phyloP scores from a whole-genome alignment of 2,888 invertebrate species.

The Pterostichus niger region DNA sequence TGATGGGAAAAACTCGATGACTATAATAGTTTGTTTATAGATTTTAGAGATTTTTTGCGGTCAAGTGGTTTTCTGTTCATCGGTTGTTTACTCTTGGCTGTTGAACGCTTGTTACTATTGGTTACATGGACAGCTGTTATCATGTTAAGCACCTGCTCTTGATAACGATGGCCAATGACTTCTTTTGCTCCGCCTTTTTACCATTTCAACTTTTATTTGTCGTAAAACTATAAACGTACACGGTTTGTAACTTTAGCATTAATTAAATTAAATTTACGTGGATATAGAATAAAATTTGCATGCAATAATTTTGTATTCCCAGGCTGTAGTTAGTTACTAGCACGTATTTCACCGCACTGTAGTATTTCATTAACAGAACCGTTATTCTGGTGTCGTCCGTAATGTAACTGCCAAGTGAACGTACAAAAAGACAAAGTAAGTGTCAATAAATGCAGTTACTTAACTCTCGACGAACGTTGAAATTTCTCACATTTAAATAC shows the following conservation, averaged over 20 bases:
- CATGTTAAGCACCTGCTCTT: constrained; percentile 53
- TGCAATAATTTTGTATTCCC: constrained; percentile 37
- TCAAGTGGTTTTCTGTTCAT: not conserved
- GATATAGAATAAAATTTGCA: constrained; percentile 34
- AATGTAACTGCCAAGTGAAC: constrained; percentile 42
- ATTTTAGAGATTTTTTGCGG: constrained; percentile 12
- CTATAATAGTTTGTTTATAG: constrained; percentile 20
- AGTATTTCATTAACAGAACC: constrained; percentile 46
- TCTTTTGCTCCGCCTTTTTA: constrained; percentile 58
- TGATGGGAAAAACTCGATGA: constrained; percentile 43
- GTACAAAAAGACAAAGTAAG: constrained; percentile 54
- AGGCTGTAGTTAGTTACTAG: constrained; percentile 11
- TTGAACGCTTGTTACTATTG: not conserved
- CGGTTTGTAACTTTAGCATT: constrained; percentile 24
- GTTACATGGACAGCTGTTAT: constrained; percentile 61
- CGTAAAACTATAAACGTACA: constrained; percentile 15
- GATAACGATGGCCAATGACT: constrained; percentile 63
- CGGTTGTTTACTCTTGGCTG: too few species aligned
- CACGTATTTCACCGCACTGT: constrained; percentile 26
- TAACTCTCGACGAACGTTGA: not conserved
- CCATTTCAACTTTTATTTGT: constrained; percentile 65
- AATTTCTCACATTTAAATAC: constrained; percentile 28
- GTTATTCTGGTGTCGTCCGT: constrained; percentile 48
- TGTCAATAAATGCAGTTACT: constrained; percentile 59
- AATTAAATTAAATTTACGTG: constrained; percentile 44